Base-by-base conservation (phyloP, 2,113 vertebrate genomes). In the Sinocyclocheilus maitianheensis region DNA sequence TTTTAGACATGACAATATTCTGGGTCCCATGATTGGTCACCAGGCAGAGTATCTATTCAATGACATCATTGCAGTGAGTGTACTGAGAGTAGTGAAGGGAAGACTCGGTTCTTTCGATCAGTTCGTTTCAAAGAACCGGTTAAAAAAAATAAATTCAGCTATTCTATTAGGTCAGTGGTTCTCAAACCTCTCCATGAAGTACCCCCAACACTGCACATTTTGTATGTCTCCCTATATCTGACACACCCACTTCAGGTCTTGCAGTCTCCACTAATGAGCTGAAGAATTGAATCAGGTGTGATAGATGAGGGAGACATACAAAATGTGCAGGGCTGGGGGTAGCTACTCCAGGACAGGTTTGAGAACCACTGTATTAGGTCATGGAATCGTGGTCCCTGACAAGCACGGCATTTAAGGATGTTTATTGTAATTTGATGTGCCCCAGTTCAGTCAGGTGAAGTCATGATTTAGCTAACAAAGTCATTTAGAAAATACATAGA, bases 1-100 rank as follows among this genome's bases (percentile, higher is more conserved):
- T n/a, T n/a, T n/a, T 6, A 6, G 7, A 43, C 43, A 75, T 81
- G 34, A 62, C 85, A 74, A 85, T 22, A 81, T 72, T 48, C n/a
- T 40, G 20, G 20, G 67, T n/a, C 14, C 26, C 43, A 62, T 75
- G 78, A 81, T 82, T 81, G 85, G 85, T 82, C 85, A 82, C 78
- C 78, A 65, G 85, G 85, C 85, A 86, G 67, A 82, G 84, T 80
- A 80, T 72, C n/a, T 81, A 53, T 48, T 62, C 43, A 75, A 76
- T 89, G 77, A 89, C 81, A 86, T 86, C 81, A 81, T 53, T 84
- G 85, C 81, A 74, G 75, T 77, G 55, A 87, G 55, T 9, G 30
- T 62, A 22, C 24, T 78, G 71, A n/a, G 77, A 75, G 34, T 34
- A 82, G 77, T n/a, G 55, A 83, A 40, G 72, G 30, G 43, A 83